Conservation (phyloP, 2,113 vertebrate genomes). For the Steatornis caripensis region DNA sequence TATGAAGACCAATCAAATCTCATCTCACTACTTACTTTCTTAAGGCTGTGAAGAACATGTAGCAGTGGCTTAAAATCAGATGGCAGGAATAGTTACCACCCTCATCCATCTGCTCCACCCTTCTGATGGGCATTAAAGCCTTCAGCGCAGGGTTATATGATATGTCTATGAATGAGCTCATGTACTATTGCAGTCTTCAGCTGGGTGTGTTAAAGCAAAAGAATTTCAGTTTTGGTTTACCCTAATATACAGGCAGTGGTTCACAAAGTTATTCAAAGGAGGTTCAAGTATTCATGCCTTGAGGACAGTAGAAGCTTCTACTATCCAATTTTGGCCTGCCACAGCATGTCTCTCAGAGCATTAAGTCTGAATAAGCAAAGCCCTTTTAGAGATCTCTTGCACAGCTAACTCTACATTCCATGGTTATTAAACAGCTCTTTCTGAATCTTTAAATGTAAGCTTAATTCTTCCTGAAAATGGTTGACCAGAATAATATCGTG, state of each 20-base stretch:
- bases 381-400: background rate
- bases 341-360: background rate
- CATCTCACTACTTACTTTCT: background rate
- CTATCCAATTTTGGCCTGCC: background rate
- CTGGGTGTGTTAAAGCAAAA: background rate
- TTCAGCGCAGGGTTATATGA: background rate
- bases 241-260: background rate
- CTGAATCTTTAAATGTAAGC: background rate
- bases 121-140: background rate
- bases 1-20: background rate
- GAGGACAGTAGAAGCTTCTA: background rate
- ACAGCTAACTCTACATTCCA: background rate
- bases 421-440: background rate
- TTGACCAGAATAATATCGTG: background rate
- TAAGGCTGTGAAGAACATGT: background rate
- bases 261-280: background rate
- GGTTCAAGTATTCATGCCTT: background rate
- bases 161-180: background rate
- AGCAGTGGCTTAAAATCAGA: background rate
- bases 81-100: background rate
- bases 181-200: background rate
- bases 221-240: slow-evolving; percentile 9
- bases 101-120: slow-evolving; percentile 6
- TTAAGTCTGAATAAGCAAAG: background rate
- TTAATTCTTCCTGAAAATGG: background rate